Evolutionary conservation across 2,113 vertebrate genomes (phyloP).

Genomic region (Misgurnus anguillicaudatus): DNA sequence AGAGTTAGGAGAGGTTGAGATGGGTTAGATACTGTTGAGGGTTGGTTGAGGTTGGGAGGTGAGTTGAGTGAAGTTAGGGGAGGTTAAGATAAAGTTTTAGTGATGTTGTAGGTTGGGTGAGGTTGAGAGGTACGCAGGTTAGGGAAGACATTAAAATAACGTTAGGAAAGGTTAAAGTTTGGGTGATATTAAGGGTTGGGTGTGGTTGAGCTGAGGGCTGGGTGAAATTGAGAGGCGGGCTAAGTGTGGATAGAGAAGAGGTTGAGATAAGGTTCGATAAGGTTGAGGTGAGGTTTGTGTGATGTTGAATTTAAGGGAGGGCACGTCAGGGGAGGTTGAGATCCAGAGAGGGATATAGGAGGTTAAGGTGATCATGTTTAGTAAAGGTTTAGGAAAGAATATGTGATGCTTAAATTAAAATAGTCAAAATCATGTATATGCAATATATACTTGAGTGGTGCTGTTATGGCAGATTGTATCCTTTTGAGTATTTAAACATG

Average conservation of each 20-base stretch:
- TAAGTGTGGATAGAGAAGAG: too few species aligned
- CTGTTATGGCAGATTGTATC: too few species aligned
- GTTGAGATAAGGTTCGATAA: not conserved
- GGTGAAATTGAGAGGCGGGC: not conserved
- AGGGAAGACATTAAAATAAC: too few species aligned
- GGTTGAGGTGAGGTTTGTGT: not conserved
- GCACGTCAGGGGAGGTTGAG: not conserved
- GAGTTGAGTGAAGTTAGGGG: not conserved
- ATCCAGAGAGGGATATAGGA: not conserved
- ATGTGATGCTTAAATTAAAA: not conserved
- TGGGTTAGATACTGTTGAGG: too few species aligned
- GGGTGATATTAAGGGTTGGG: not conserved
- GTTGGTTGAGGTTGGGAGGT: not conserved
- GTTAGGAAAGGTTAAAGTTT: not conserved
- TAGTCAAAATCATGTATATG: too few species aligned
- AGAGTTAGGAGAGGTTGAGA: too few species aligned
- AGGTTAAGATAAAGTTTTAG: not conserved
- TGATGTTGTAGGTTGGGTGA: not conserved
- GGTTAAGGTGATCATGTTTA: constrained; percentile 25
- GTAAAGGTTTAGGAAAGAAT: constrained; percentile 14
- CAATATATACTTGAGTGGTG: too few species aligned
- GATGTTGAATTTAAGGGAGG: not conserved
- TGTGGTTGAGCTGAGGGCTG: not conserved
- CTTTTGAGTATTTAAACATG: too few species aligned
- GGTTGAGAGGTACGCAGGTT: too few species aligned